A percentile compares a stretch with the other conserved stretches of the same genome.
Conservation (phyloP, 2,888 invertebrate genomes). For the Drosophila antonietae region DNA sequence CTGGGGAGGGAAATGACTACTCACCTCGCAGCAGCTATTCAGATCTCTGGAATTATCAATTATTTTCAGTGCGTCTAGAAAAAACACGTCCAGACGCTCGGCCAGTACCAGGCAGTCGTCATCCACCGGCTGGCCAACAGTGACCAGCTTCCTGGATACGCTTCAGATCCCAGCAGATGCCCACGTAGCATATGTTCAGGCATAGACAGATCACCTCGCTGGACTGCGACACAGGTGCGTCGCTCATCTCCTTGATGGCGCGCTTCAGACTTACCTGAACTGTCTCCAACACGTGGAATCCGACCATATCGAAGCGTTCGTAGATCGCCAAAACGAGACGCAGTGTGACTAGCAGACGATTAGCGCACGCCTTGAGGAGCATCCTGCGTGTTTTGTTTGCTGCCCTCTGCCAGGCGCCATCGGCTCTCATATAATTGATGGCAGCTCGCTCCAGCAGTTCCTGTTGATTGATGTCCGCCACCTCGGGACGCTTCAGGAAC, state of each 20-base stretch:
- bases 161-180: slow-evolving; percentile 4
- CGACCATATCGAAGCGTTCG: neutral
- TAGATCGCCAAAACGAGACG: neutral
- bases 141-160: neutral
- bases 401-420: neutral
- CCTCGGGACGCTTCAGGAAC: neutral
- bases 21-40: neutral
- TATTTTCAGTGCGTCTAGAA: neutral
- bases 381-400: neutral
- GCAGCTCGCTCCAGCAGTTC: neutral
- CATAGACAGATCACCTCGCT: neutral
- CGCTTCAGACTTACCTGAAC: neutral
- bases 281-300: neutral
- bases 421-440: neutral
- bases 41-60: neutral
- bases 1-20: neutral
- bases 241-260: neutral
- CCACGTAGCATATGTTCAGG: neutral
- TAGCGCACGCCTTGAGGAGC: neutral
- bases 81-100: neutral
- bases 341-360: neutral
- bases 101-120: neutral
- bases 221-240: neutral
- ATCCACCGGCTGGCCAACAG: neutral
- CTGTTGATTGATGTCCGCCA: neutral